Conservation (phyloP, 2,888 invertebrate species). For the Acanthosepion esculentum region DNA sequence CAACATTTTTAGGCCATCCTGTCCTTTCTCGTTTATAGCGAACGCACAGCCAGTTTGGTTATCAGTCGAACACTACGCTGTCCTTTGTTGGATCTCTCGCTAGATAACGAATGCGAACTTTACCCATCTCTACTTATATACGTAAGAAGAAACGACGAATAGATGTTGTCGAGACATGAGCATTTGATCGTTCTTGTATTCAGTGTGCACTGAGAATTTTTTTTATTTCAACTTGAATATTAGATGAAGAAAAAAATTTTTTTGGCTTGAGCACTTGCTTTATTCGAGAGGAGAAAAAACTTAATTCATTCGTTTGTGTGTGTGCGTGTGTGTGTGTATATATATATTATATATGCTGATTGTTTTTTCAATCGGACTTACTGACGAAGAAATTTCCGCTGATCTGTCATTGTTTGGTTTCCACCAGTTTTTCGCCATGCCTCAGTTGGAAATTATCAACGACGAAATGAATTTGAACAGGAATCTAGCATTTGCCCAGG, state of each 20-base stretch:
- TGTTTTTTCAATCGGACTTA: neutral
- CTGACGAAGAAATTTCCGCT: neutral
- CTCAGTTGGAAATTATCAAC: conserved; percentile 61
- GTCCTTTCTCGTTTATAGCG: neutral
- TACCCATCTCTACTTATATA: neutral
- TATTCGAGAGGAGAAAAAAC: too few species aligned
- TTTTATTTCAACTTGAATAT: neutral
- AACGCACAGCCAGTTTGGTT: neutral
- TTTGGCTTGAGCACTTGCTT: too few species aligned
- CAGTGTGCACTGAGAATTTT: too few species aligned
- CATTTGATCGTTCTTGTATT: neutral
- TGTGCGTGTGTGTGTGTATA: too few species aligned
- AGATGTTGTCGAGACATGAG: neutral
- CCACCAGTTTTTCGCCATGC: conserved; percentile 38
- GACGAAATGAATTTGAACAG: conserved; percentile 65
- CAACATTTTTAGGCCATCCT: neutral
- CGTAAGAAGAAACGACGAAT: neutral
- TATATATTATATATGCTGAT: neutral
- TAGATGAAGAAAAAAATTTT: too few species aligned
- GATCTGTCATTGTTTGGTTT: neutral
- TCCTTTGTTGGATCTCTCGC: neutral
- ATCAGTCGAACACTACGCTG: neutral
- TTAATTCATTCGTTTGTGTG: too few species aligned
- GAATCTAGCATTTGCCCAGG: conserved; percentile 56
- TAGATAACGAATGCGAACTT: neutral